phyloP scores from a whole-genome alignment of 1,140 invertebrate species.

The Ephestia elutella region DNA sequence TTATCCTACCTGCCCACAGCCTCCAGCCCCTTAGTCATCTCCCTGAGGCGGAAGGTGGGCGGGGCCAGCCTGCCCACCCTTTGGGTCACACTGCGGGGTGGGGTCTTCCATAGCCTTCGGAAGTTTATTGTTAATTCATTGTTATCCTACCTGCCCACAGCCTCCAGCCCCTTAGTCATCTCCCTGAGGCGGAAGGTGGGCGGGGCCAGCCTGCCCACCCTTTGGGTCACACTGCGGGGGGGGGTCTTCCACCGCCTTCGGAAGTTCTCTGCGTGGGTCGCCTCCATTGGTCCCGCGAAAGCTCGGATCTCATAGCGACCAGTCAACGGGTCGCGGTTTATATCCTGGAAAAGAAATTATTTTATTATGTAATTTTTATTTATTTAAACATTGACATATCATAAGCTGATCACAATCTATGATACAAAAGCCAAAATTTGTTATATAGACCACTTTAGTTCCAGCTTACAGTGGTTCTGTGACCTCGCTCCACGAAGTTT shows the following conservation, averaged over 20 bases:
- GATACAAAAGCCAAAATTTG: too few species aligned
- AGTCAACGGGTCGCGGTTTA: slow-evolving; percentile 79
- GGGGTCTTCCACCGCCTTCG: slow-evolving; percentile 88
- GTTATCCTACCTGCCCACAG: slow-evolving; percentile 84
- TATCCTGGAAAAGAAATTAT: slow-evolving; percentile 64
- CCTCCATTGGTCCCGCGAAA: slow-evolving; percentile 89
- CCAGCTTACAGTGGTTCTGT: too few species aligned
- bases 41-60: too few species aligned
- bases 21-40: too few species aligned
- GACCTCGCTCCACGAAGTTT: too few species aligned
- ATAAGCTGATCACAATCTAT: too few species aligned
- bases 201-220: not conserved
- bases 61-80: too few species aligned
- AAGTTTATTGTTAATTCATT: too few species aligned
- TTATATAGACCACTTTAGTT: too few species aligned
- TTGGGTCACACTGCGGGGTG: too few species aligned
- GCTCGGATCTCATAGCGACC: slow-evolving; percentile 84
- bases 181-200: slow-evolving; percentile 79
- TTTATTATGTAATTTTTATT: not conserved
- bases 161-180: slow-evolving; percentile 88
- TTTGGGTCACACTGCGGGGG: slow-evolving; percentile 58
- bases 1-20: too few species aligned
- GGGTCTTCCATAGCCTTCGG: slow-evolving; percentile 87
- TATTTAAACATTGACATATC: too few species aligned
- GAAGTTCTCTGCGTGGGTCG: slow-evolving; percentile 82